phyloP scores from a whole-genome alignment of 2,888 invertebrate genomes.

The Aspidapion aeneum region DNA sequence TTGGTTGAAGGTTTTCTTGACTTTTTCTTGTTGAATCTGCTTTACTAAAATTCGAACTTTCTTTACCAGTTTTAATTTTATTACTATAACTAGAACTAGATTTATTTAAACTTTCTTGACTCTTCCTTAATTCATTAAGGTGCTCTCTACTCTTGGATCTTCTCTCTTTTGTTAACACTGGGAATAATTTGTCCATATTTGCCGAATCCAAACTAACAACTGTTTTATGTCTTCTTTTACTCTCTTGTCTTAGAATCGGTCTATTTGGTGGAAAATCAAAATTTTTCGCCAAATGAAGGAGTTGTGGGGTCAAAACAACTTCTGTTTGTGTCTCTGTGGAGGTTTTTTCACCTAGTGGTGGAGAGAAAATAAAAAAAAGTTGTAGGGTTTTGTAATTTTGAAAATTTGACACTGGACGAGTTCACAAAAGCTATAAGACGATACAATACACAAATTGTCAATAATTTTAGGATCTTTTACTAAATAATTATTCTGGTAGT shows the following conservation, averaged over 20 bases:
- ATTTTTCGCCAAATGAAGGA: constrained; percentile 19
- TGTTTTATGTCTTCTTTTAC: not conserved
- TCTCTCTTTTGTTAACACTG: constrained; percentile 16
- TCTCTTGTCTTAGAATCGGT: not conserved
- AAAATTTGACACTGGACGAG: constrained; percentile 1
- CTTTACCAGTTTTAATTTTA: not conserved
- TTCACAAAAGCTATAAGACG: not conserved
- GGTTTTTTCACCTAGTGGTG: constrained; percentile 17
- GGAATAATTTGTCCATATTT: constrained; percentile 24
- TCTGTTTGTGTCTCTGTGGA: constrained; percentile 21
- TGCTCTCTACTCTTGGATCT: constrained; percentile 18
- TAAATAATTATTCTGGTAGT: too few species aligned
- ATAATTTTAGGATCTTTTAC: too few species aligned
- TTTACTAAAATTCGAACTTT: not conserved
- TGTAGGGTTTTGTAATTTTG: constrained; percentile 4
- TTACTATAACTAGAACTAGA: constrained; percentile 3
- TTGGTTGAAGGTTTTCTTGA: not conserved
- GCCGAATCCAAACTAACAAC: not conserved
- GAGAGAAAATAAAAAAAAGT: constrained; percentile 3
- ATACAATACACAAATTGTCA: too few species aligned
- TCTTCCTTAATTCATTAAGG: constrained; percentile 4
- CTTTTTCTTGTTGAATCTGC: not conserved
- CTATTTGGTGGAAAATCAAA: constrained; percentile 13
- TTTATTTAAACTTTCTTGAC: constrained; percentile 5
- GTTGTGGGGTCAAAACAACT: constrained; percentile 22